Evolutionary conservation across 2,888 invertebrate species (phyloP).

Genomic region (Octodonta nipae): DNA sequence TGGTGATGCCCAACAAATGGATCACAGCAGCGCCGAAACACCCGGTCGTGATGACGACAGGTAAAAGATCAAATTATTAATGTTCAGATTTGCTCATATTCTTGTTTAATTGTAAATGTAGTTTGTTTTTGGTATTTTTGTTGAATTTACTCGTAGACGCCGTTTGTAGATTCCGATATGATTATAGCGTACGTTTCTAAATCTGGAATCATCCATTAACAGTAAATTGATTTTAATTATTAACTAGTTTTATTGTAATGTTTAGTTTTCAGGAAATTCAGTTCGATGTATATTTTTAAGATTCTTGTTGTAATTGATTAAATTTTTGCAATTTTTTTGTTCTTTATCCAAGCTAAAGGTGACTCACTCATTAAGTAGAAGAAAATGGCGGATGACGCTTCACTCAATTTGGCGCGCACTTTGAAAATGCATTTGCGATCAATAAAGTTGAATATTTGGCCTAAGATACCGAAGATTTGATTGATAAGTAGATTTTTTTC

Average conservation of each 20-base stretch:
- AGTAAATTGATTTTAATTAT: slow-evolving; percentile 13
- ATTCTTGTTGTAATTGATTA: slow-evolving; percentile 12
- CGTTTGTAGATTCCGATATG: neutral
- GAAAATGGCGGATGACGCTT: slow-evolving; percentile 22
- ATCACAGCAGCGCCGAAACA: slow-evolving; percentile 62
- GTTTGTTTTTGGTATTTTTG: slow-evolving; percentile 3
- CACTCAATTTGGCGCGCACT: slow-evolving; percentile 24
- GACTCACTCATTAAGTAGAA: slow-evolving; percentile 15
- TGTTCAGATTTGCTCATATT: too few relatives aligned
- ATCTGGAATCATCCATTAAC: slow-evolving; percentile 23
- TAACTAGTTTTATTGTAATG: slow-evolving; percentile 13
- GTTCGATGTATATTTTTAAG: slow-evolving; percentile 18
- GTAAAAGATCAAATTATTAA: slow-evolving; percentile 37
- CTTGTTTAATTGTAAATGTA: too few relatives aligned
- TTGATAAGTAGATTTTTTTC: too few relatives aligned
- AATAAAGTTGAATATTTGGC: too few relatives aligned
- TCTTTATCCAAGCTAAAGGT: slow-evolving; percentile 15
- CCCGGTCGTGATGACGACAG: slow-evolving; percentile 71
- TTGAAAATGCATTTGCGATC: too few relatives aligned
- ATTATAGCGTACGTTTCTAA: too few relatives aligned
- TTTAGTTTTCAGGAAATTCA: slow-evolving; percentile 21
- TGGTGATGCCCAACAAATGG: slow-evolving; percentile 50
- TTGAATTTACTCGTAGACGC: neutral
- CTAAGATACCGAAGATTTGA: too few relatives aligned
- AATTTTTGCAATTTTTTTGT: slow-evolving; percentile 14